Evolutionary conservation across 1,140 invertebrate species (phyloP), one percentile per base, ranked within the genome.

Genomic region (Cydia amplana): DNA sequence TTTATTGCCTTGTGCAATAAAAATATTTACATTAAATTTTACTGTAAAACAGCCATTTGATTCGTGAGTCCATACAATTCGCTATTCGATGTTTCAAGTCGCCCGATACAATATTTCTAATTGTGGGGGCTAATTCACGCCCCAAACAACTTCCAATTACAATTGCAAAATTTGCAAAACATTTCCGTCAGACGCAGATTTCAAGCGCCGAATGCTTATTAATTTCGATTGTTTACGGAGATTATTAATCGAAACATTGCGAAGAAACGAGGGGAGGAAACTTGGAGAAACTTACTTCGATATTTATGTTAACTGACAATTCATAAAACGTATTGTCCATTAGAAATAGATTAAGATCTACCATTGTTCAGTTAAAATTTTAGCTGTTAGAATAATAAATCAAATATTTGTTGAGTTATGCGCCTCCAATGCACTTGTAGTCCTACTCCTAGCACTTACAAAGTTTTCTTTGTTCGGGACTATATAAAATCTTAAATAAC

Each of bases 111-210:
- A 70, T 70, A 70, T 36, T 40, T 70, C 65, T 43, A 70, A 70
- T 40, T 70, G 32, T 36, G 32, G n/a, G 65, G 18, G 65, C 65
- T 70, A 70, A 70, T 70, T 70, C 65, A 23, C 65, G 28, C 65
- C 65, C 12, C 65, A 70, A 70, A 70, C 65, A 70, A 70, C 65
- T 70, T 40, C 65, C 6, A 70, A 70, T 70, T 43, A 43, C 36
- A 70, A 70, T n/a, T n/a, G n/a, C n/a, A n/a, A n/a, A n/a, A n/a
- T 28, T 70, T 70, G n/a, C 65, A 43, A 70, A 70, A 40, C 32
- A 28, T 40, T 70, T 40, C 28, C 7, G n/a, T 5, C 16, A 32
- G 65, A 70, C 10, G 20, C 32, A 36, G 23, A 70, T 43, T 70
- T 32, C 16, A 5, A 7, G 23, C 64, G 64, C 28, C 20, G 65